Evolutionary conservation across 1,140 invertebrate species (phyloP), one percentile per base, ranked within the genome.

Genomic region (Portunus trituberculatus): DNA sequence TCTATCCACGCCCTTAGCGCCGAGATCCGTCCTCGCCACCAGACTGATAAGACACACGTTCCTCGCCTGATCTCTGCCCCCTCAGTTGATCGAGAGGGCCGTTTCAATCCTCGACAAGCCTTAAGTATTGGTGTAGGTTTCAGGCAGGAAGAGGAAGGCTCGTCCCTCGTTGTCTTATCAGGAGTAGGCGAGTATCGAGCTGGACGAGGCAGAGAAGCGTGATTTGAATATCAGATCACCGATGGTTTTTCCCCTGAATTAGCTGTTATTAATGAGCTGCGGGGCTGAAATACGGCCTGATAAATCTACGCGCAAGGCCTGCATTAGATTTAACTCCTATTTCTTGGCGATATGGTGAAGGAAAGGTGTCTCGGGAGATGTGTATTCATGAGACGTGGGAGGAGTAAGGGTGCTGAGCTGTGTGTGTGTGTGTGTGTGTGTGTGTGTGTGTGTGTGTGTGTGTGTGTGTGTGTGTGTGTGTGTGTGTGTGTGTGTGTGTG

Each of bases 391-490:
- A 76, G 67, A 12, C n/a, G 52, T 4, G 52, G 16, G n/a, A 76
- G 67, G 67, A 20, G 67, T n/a, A 8, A 7, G 67, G 67, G 20
- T 25, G 12, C 6, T 8, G 67, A n/a, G 67, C 20, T 89, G 87
- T 89, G 87, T 89, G 87, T 45, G 39, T 87, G 84, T 87, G 84
- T 87, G 84, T 87, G 84, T 87, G 84, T 87, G 84, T 87, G 84
- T 45, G 39, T 87, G 84, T 87, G 84, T 87, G 84, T 87, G 84
- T 87, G 84, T 87, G 39, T 89, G 87, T 89, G 87, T 89, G 87
- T 89, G 87, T 89, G 87, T 89, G 31, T 46, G 28, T 87, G 84
- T 29, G 84, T 87, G 84, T 29, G 84, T 87, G 84, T 87, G 84
- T 87, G 84, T 87, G 84, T 87, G 84, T 29, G 84, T 87, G 84